phyloP scores from a whole-genome alignment of 2,113 vertebrate genomes.

The Orthochromis indermauri region DNA sequence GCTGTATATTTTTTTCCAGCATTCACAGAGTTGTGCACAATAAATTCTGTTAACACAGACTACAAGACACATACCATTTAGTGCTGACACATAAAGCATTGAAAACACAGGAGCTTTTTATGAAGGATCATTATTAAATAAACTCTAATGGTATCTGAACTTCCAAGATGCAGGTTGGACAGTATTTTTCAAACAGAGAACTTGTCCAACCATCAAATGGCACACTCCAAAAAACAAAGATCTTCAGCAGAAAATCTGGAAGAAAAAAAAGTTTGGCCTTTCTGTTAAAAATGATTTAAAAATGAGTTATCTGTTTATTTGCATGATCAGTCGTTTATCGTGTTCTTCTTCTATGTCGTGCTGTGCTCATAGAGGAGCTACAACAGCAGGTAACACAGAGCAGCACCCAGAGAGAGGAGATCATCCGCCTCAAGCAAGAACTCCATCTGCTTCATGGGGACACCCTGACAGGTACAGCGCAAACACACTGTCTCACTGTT shows the following conservation, averaged over 20 bases:
- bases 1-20: background rate
- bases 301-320: background rate
- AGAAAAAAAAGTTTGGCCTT: background rate
- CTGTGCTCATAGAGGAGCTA: slow-evolving; percentile 69
- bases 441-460: slow-evolving; percentile 73
- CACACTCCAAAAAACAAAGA: background rate
- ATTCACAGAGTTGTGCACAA: background rate
- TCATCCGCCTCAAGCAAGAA: slow-evolving; percentile 82
- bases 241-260: background rate
- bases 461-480: slow-evolving; percentile 62
- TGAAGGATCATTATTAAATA: background rate
- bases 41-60: background rate
- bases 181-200: background rate
- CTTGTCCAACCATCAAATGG: background rate
- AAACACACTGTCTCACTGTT: background rate
- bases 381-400: slow-evolving; percentile 79
- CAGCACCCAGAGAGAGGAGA: slow-evolving; percentile 79
- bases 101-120: background rate
- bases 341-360: background rate
- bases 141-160: background rate
- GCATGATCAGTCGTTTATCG: background rate
- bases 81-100: background rate
- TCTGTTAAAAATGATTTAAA: background rate
- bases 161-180: background rate
- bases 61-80: background rate